Evolutionary conservation across 2,888 invertebrate genomes (phyloP), one percentile per base, ranked within the genome.

Genomic region (Masnerella sp.): DNA sequence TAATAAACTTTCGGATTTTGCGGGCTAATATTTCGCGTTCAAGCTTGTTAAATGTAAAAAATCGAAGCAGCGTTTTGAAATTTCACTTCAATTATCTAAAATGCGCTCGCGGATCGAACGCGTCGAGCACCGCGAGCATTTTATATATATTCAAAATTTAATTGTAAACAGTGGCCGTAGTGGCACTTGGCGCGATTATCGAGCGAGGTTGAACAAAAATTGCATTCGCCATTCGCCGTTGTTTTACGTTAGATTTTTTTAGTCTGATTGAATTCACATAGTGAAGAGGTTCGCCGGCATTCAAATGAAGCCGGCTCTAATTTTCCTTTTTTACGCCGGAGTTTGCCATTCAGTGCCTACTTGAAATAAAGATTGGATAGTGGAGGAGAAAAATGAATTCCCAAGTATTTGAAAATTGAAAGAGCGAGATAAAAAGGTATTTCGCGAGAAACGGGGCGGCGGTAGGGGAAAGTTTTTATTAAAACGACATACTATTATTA

Each of bases 301-400:
- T 65, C 36, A 65, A 65, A 56, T 65, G 52, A 49, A 56, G 52
- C 43, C 52, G 12, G 43, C 64, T 51, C 28, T 56, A 65, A 65
- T 56, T 56, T 56, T 12, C 28, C 11, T 43, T 54, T 43, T 65
- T 40, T 47, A 32, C 34, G 38, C n/a, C 56, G 43, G 45, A 47
- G 56, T 56, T 65, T 56, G 56, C 42, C 43, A 56, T 67, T 67
- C 65, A 56, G 32, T 11, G 56, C 42, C 56, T 67, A 56, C 65
- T 49, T 67, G 56, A 56, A 56, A 62, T 64, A 64, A 64, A 52
- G 68, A 72, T 67, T 49, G 59, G 67, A 68, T 58, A 64, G 52
- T 22, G 42, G 56, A 68, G 47, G 49, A 64, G 56, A 68, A 61
- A 58, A 45, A 59, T 42, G 64, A 56, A 58, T 59, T 52, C 30